These are phyloP conservation scores for Stenodema calcarata DNA, from an alignment of 2,888 invertebrate genomes.

Conservation along the genomic window DNA sequence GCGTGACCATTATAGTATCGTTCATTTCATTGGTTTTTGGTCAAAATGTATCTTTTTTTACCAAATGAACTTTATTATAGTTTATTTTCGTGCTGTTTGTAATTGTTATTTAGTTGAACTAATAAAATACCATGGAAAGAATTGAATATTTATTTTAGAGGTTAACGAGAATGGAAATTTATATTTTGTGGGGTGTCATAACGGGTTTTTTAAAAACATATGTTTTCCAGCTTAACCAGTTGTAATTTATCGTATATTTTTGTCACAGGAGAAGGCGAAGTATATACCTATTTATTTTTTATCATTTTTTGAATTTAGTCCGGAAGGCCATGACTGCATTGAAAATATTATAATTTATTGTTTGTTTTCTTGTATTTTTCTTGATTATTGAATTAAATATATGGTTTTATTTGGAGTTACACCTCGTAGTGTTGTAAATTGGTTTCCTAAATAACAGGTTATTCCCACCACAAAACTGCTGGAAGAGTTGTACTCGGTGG, in stretches of 20 bases:
- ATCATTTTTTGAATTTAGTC: background rate
- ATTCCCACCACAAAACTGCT: background rate
- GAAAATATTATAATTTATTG: background rate
- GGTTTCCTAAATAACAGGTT: background rate
- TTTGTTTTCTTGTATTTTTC: slow-evolving; percentile 9
- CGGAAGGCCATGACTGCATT: slow-evolving; percentile 22
- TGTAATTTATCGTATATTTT: background rate
- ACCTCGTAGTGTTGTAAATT: background rate
- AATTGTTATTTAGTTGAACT: slow-evolving; percentile 1
- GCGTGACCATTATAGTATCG: background rate
- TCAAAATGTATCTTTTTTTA: background rate
- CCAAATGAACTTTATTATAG: background rate
- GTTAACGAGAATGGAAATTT: background rate
- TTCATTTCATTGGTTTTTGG: background rate
- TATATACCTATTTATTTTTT: background rate
- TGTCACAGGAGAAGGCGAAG: background rate
- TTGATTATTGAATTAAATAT: background rate
- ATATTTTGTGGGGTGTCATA: slow-evolving; percentile 4
- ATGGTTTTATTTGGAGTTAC: slow-evolving; percentile 1
- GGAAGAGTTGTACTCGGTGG: too few species aligned
- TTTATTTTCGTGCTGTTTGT: background rate
- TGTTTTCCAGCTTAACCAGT: background rate
- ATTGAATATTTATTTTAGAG: background rate
- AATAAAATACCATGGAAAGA: background rate
- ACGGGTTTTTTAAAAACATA: background rate